A percentile compares a stretch with the other conserved stretches of the same genome.
Conservation (phyloP, 2,113 vertebrate genomes). For the Brevimyrus niger region DNA sequence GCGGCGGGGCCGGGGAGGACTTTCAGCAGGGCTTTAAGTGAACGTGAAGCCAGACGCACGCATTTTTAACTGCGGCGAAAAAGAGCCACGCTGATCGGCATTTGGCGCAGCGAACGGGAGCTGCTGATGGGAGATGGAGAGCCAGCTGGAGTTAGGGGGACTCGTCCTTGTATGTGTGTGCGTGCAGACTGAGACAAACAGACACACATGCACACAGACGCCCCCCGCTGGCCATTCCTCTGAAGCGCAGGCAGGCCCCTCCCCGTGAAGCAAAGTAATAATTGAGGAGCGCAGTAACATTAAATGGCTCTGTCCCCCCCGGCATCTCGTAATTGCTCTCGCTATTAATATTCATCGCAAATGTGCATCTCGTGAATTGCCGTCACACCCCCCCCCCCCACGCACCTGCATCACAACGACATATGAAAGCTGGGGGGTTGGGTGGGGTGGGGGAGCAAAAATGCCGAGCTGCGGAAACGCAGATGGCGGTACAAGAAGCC, state of each 20-base stretch:
- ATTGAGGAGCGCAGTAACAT: conserved; percentile 26
- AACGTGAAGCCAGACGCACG: not conserved
- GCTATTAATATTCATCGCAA: conserved; percentile 18
- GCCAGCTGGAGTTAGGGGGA: not conserved
- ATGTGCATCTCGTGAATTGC: conserved; percentile 1
- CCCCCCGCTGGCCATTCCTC: not conserved
- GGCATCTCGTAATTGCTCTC: conserved; percentile 22
- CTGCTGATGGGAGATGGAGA: not conserved
- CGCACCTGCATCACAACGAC: not conserved
- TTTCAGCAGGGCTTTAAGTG: not conserved
- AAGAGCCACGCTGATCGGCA: not conserved
- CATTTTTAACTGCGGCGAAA: not conserved
- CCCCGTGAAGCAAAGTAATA: not conserved
- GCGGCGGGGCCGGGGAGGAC: not conserved
- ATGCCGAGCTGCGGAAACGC: not conserved
- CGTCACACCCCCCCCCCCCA: no score
- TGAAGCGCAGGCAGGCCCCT: not conserved
- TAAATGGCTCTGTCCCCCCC: conserved; percentile 2
- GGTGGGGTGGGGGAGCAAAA: not conserved
- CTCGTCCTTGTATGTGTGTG: not conserved
- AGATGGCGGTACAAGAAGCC: not conserved
- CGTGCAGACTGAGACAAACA: not conserved
- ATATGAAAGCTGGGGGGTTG: not conserved
- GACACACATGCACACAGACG: not conserved
- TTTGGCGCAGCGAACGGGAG: not conserved